Percentiles rank a stretch among this genome's conserved stretches.
These are phyloP conservation scores for Myotis planiceps DNA, from an alignment of 2,797 vertebrate genomes.

Conservation along the genomic window DNA sequence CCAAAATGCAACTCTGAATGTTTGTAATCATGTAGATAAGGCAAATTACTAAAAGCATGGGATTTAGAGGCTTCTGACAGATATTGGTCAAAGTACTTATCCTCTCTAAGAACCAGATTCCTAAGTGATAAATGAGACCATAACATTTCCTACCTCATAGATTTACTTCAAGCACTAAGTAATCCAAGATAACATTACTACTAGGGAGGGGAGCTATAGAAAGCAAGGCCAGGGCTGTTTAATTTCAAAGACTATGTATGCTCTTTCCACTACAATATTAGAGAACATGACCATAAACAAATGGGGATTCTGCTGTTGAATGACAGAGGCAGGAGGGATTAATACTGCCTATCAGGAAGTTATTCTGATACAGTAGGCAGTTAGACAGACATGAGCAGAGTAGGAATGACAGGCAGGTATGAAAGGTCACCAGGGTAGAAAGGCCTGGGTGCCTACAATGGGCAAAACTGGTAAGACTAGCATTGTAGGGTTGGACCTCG, in stretches of 20 bases:
- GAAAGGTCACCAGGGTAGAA: not conserved
- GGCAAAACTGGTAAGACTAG: not conserved
- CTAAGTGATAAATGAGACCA: constrained; percentile 27
- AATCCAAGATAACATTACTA: not conserved
- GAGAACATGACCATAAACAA: not conserved
- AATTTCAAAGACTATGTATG: not conserved
- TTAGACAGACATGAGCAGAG: not conserved
- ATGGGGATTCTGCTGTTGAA: not conserved
- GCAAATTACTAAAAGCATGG: not conserved
- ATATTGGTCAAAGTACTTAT: constrained; percentile 14
- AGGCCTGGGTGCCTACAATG: not conserved
- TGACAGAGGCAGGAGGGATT: not conserved
- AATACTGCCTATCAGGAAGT: not conserved
- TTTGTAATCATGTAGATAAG: not conserved
- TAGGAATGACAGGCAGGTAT: not conserved
- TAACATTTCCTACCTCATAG: not conserved
- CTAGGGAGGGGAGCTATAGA: not conserved
- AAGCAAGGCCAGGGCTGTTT: not conserved
- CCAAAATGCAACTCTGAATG: not conserved
- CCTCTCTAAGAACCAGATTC: not conserved
- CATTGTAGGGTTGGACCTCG: not conserved
- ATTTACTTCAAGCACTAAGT: not conserved
- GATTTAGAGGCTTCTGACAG: not conserved
- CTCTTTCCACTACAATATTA: not conserved
- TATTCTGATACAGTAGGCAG: not conserved